phyloP scores from a whole-genome alignment of 2,888 invertebrate species.

The Spialia ferax region DNA sequence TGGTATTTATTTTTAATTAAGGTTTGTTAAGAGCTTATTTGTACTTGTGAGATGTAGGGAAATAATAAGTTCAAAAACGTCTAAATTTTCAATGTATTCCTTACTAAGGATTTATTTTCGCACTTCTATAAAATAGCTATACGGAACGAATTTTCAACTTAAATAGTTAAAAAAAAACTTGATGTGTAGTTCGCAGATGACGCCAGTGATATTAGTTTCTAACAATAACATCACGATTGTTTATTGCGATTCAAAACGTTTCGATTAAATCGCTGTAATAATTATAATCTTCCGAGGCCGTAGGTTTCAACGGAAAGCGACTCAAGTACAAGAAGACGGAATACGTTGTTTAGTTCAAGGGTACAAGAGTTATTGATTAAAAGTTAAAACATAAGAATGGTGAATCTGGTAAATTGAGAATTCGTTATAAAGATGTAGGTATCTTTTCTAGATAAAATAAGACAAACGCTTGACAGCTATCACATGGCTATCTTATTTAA shows the following conservation, averaged over 20 bases:
- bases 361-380: constrained; percentile 9
- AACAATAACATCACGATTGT: constrained; percentile 19
- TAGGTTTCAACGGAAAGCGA: constrained; percentile 36
- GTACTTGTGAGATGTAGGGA: no score
- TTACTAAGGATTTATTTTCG: background rate
- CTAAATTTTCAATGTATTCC: no score
- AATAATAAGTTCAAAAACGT: no score
- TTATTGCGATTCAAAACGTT: constrained; percentile 26
- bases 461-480: background rate
- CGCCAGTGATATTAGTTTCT: constrained; percentile 8
- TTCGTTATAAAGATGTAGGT: background rate
- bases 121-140: no score
- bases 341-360: constrained; percentile 33
- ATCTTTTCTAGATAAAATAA: background rate
- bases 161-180: background rate
- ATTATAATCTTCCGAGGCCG: constrained; percentile 39
- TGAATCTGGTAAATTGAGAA: background rate
- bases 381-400: background rate
- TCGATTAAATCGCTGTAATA: constrained; percentile 27
- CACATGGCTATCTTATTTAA: no score
- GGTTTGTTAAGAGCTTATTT: no score
- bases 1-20: no score
- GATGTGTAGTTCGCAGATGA: background rate
- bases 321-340: constrained; percentile 24
- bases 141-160: no score